Evolutionary conservation across 2,888 invertebrate genomes (phyloP).

Genomic region (Drosophila austrosaltans): DNA sequence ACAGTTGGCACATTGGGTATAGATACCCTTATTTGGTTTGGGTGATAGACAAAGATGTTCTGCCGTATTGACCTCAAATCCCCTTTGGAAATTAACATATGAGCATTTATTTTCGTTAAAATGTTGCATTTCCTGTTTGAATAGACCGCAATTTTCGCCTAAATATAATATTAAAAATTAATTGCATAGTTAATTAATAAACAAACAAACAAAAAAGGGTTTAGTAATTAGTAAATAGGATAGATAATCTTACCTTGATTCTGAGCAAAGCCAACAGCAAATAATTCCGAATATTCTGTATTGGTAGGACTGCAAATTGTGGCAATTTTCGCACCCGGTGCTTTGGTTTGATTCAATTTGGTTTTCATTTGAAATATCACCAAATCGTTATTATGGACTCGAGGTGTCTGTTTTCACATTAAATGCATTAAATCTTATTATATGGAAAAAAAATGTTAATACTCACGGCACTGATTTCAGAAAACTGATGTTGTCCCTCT

Average conservation of each 20-base stretch:
- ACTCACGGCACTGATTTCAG: background rate
- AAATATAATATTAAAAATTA: background rate
- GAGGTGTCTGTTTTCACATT: background rate
- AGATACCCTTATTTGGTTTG: no score
- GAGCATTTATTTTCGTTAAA: background rate
- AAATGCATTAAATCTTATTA: no score
- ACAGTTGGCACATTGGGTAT: conserved; percentile 28
- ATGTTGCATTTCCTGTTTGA: background rate
- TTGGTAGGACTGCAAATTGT: background rate
- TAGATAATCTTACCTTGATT: background rate
- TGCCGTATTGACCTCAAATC: background rate
- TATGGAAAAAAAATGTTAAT: no score
- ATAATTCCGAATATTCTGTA: background rate
- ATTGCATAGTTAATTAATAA: background rate
- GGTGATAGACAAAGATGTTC: conserved; percentile 36
- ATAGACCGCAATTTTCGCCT: conserved; percentile 11
- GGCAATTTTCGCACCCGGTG: background rate
- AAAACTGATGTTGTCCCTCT: fast-evolving
- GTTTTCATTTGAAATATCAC: background rate
- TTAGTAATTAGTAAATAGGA: background rate
- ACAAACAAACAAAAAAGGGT: background rate
- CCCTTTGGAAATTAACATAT: background rate
- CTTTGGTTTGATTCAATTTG: background rate
- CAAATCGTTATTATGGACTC: background rate
- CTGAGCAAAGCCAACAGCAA: conserved; percentile 7